Evolutionary conservation across 2,797 vertebrate genomes (phyloP).

Genomic region (Poecilia gillii): DNA sequence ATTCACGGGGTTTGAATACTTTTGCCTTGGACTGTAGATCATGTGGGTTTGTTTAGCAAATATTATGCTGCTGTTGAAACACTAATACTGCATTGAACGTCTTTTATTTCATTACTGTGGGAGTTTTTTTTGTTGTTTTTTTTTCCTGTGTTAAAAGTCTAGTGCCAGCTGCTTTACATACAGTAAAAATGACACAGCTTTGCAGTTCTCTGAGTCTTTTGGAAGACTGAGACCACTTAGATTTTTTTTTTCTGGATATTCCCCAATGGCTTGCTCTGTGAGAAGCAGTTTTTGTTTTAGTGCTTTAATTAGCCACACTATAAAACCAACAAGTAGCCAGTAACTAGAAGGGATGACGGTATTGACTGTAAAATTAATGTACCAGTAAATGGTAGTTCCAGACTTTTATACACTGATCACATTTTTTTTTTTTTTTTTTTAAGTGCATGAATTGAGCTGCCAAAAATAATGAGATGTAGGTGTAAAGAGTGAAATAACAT

Average conservation of each 20-base stretch:
- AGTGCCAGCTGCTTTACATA: slow-evolving; percentile 63
- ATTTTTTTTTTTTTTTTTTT: slow-evolving; percentile 18
- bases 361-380: slow-evolving; percentile 54
- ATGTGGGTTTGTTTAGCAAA: slow-evolving; percentile 15
- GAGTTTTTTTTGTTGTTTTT: background rate
- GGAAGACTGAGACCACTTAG: slow-evolving; percentile 54
- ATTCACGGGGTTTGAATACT: background rate
- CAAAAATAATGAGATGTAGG: slow-evolving; percentile 23
- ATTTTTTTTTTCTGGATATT: slow-evolving; percentile 38
- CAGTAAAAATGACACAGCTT: slow-evolving; percentile 60
- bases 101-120: slow-evolving; percentile 22
- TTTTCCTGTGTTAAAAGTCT: slow-evolving; percentile 45
- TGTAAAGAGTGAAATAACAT: slow-evolving; percentile 29
- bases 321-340: slow-evolving; percentile 48
- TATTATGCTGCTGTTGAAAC: slow-evolving; percentile 11
- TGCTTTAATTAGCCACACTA: slow-evolving; percentile 44
- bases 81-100: slow-evolving; percentile 12
- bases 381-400: slow-evolving; percentile 43
- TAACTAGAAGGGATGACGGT: slow-evolving; percentile 37
- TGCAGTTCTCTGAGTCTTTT: slow-evolving; percentile 40
- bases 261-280: slow-evolving; percentile 30
- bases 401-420: slow-evolving; percentile 47
- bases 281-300: slow-evolving; percentile 40
- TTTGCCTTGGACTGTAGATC: background rate
- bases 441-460: slow-evolving; percentile 34